A percentile compares a stretch with the other conserved stretches of the same genome.
phyloP scores from a whole-genome alignment of 2,888 invertebrate genomes.

The Suillia variegata region DNA sequence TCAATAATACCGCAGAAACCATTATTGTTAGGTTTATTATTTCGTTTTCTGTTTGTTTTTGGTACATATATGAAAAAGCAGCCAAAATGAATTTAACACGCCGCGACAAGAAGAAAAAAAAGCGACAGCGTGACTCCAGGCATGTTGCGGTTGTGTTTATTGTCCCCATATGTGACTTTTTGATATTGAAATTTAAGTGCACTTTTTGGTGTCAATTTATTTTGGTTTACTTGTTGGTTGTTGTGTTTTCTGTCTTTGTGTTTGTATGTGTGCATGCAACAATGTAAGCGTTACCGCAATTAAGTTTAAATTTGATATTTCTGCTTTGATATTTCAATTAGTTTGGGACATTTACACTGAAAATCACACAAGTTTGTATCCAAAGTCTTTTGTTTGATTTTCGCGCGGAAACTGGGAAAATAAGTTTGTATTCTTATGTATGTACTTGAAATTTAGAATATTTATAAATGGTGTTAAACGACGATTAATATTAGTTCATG shows the following conservation, averaged over 20 bases:
- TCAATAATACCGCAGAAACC: constrained; percentile 10
- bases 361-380: constrained; percentile 15
- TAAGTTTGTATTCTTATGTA: too few species aligned
- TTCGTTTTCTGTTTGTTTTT: neutral
- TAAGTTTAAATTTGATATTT: constrained; percentile 41
- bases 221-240: neutral
- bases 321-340: constrained; percentile 49
- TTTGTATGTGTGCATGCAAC: neutral
- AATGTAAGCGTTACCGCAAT: constrained; percentile 21
- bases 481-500: too few species aligned
- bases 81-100: neutral
- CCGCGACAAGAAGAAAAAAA: too few species aligned
- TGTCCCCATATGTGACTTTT: neutral
- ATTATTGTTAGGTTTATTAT: too few species aligned
- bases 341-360: constrained; percentile 20
- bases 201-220: too few species aligned
- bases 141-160: neutral
- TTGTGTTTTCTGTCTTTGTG: too few species aligned
- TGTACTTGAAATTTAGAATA: too few species aligned
- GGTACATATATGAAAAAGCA: neutral
- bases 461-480: too few species aligned
- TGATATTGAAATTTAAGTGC: neutral
- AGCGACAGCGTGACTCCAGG: neutral
- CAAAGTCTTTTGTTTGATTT: constrained; percentile 21
- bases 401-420: neutral